Evolutionary conservation across 2,113 vertebrate genomes (phyloP).

Genomic region (Siniperca chuatsi): DNA sequence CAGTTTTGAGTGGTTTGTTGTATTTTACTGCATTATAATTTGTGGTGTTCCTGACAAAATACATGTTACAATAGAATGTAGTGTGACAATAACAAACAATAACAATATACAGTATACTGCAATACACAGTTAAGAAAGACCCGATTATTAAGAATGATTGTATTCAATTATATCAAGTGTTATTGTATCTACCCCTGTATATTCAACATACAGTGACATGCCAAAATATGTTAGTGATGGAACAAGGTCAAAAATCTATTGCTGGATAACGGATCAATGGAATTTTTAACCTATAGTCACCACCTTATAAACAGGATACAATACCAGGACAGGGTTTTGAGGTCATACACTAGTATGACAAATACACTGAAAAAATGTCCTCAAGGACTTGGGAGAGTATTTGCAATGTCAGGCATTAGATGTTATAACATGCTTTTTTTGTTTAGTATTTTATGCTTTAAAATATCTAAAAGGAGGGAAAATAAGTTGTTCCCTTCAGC

Average conservation of each 20-base stretch:
- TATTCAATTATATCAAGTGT: background rate
- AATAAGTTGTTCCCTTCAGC: background rate
- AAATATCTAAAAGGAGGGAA: background rate
- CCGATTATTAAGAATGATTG: background rate
- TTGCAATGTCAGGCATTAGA: background rate
- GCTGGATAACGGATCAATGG: background rate
- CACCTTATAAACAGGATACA: background rate
- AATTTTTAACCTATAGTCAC: background rate
- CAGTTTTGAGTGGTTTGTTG: background rate
- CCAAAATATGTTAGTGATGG: background rate
- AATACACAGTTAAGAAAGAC: background rate
- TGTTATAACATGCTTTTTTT: background rate
- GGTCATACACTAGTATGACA: constrained; percentile 1
- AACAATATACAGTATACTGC: background rate
- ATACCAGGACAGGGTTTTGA: background rate
- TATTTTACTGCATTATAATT: background rate
- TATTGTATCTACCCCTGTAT: background rate
- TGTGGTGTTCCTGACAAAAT: background rate
- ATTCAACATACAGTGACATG: constrained; percentile 17
- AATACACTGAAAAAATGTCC: background rate
- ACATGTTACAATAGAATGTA: background rate
- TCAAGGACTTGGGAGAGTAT: background rate
- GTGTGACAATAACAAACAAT: background rate
- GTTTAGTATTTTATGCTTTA: background rate
- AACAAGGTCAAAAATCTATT: background rate